phyloP scores from a whole-genome alignment of 2,113 vertebrate genomes.

The Pachyramphus minor region DNA sequence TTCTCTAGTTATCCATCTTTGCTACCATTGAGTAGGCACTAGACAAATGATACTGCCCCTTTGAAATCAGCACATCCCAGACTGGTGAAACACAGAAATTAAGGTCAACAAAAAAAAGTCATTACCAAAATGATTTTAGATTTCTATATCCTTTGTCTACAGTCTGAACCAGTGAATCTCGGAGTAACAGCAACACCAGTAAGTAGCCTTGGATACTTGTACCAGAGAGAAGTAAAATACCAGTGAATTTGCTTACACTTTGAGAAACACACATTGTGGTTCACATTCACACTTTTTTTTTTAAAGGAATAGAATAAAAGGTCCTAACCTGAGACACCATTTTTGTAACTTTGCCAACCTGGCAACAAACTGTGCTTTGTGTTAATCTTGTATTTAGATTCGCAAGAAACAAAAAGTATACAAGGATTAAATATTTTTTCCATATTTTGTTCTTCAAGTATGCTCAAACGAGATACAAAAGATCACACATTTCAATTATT shows the following conservation, averaged over 20 bases:
- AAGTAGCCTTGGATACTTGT: neutral
- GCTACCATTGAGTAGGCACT: neutral
- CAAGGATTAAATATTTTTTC: neutral
- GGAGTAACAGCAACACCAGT: neutral
- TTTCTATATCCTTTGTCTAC: neutral
- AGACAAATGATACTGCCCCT: neutral
- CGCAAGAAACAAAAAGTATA: neutral
- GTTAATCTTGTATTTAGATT: neutral
- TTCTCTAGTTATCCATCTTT: neutral
- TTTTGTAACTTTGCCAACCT: neutral
- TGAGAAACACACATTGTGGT: neutral
- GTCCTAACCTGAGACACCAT: neutral
- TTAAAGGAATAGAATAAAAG: neutral
- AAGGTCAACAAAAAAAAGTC: neutral
- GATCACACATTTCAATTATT: neutral
- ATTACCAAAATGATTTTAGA: neutral
- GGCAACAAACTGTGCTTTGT: neutral
- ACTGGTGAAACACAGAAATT: neutral
- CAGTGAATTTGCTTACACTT: neutral
- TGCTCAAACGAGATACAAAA: neutral
- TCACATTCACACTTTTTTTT: neutral
- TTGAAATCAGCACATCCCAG: neutral
- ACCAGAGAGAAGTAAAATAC: accelerated
- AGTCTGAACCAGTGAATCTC: neutral
- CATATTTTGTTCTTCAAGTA: neutral